A percentile compares a stretch with the other conserved stretches of the same genome.
Conservation (phyloP, 1,140 invertebrate species). For the Plectus sambesii region DNA sequence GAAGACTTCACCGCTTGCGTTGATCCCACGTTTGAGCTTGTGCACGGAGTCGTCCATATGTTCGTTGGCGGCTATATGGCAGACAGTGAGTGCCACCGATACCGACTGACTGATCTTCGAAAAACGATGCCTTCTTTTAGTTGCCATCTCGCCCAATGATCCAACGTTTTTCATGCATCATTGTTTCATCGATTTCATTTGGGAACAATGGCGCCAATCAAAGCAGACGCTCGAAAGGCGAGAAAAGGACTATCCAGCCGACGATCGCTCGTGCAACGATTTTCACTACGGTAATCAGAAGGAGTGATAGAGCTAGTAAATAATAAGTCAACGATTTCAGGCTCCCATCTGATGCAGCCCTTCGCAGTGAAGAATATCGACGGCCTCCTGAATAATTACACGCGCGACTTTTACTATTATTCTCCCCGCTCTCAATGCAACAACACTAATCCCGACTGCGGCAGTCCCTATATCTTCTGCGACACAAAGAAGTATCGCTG, state of each 20-base stretch:
- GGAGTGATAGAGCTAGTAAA: too few relatives aligned
- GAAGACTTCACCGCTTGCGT: too few relatives aligned
- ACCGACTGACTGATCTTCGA: too few relatives aligned
- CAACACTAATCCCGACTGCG: background rate
- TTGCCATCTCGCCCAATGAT: background rate
- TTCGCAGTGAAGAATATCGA: background rate
- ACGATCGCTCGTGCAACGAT: too few relatives aligned
- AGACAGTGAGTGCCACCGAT: too few relatives aligned
- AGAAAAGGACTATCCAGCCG: background rate
- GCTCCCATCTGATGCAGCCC: background rate
- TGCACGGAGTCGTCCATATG: too few relatives aligned
- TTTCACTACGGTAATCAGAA: too few relatives aligned
- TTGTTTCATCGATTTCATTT: slow-evolving; percentile 31
- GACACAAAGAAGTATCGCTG: background rate
- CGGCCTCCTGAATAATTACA: background rate
- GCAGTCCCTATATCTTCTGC: background rate
- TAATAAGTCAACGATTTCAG: background rate
- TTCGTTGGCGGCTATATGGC: too few relatives aligned
- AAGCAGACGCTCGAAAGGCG: slow-evolving; percentile 10
- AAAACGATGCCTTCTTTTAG: too few relatives aligned
- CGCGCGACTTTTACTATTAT: background rate
- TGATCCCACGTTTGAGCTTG: too few relatives aligned
- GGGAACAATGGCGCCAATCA: slow-evolving; percentile 22
- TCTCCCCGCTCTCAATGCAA: background rate
- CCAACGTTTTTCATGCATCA: slow-evolving; percentile 15